Evolutionary conservation across 2,888 invertebrate genomes (phyloP).

Genomic region (Coenonympha glycerion): DNA sequence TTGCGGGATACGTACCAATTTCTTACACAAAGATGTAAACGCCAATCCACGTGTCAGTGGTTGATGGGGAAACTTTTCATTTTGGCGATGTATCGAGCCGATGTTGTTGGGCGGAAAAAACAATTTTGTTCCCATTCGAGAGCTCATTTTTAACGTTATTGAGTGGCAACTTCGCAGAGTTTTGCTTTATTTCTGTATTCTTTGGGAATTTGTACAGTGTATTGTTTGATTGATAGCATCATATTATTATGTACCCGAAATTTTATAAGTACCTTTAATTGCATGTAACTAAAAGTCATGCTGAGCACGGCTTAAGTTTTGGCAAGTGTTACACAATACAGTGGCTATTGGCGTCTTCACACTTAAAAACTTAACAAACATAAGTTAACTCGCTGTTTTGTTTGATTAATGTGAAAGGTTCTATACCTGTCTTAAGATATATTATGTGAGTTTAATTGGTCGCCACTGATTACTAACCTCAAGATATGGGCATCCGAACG

Average conservation of each 20-base stretch:
- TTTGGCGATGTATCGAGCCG: constrained; percentile 58
- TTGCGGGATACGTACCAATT: constrained; percentile 55
- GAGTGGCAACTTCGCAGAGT: constrained; percentile 50
- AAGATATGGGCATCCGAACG: no score
- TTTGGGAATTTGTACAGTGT: constrained; percentile 40
- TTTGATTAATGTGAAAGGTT: no score
- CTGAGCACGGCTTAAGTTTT: no score
- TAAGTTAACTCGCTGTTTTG: no score
- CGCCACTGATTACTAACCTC: no score
- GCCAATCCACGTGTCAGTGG: constrained; percentile 70
- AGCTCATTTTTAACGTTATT: constrained; percentile 68
- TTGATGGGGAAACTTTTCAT: constrained; percentile 72
- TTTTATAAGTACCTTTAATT: no score
- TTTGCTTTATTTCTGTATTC: constrained; percentile 42
- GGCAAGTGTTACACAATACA: no score
- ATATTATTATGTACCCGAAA: constrained; percentile 23
- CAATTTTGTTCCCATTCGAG: constrained; percentile 67
- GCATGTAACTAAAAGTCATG: no score
- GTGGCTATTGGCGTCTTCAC: no score
- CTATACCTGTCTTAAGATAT: no score
- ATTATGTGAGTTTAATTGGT: no score
- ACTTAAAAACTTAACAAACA: no score
- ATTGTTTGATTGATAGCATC: constrained; percentile 45
- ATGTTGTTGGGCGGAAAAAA: constrained; percentile 52
- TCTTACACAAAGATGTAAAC: constrained; percentile 69